Conservation (phyloP, 2,888 invertebrate genomes). For the Diploptera punctata region DNA sequence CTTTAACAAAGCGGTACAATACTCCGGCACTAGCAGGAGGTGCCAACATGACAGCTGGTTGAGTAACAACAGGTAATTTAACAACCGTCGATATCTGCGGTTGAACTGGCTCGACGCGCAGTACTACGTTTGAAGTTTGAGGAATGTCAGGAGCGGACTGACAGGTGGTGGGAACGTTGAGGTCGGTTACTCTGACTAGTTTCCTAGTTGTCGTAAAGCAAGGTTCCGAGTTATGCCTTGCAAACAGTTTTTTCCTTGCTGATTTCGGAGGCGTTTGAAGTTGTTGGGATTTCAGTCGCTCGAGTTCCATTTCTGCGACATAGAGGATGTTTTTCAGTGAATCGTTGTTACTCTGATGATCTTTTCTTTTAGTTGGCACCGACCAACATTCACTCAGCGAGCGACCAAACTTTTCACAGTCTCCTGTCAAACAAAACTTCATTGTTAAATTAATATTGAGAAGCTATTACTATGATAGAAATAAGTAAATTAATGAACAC, state of each 20-base stretch:
- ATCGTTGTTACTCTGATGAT: neutral
- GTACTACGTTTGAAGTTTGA: neutral
- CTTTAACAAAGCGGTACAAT: neutral
- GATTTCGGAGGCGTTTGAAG: neutral
- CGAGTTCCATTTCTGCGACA: neutral
- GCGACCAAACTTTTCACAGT: neutral
- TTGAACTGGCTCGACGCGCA: neutral
- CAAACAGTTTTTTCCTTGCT: constrained; percentile 3
- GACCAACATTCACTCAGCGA: neutral
- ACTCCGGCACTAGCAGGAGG: neutral
- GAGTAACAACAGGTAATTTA: neutral
- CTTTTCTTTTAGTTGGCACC: neutral
- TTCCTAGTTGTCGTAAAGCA: neutral
- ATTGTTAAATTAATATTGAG: too few species aligned
- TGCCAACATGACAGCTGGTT: neutral
- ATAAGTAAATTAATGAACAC: too few species aligned
- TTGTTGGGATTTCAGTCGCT: neutral
- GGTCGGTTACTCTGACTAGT: neutral
- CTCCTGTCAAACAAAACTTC: neutral
- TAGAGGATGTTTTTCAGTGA: neutral
- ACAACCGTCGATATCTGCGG: too few species aligned
- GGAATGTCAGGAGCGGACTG: neutral
- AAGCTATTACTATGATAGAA: too few species aligned
- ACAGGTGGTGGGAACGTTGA: neutral
- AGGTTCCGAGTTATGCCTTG: neutral